Evolutionary conservation across 2,797 vertebrate species (phyloP).

Genomic region (Eurystomus glaucurus): DNA sequence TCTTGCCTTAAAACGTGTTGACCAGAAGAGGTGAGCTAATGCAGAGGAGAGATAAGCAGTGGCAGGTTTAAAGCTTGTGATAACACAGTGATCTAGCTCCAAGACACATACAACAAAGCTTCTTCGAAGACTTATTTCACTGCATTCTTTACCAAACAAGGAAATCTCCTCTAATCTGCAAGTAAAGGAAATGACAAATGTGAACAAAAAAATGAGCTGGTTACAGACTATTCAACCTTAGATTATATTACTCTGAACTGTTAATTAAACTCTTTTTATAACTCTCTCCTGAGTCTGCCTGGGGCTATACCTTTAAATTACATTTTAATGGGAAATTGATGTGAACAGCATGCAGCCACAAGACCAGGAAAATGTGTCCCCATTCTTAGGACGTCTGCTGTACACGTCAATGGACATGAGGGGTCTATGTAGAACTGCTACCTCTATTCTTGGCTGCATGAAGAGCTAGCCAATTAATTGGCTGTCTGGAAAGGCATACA

Average conservation of each 20-base stretch:
- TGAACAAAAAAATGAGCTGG: constrained; percentile 52
- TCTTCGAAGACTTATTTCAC: constrained; percentile 56
- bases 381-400: constrained; percentile 46
- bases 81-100: neutral
- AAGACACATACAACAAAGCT: constrained; percentile 57
- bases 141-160: constrained; percentile 62
- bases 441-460: constrained; percentile 53
- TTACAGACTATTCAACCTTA: constrained; percentile 62
- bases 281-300: constrained; percentile 57
- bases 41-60: neutral
- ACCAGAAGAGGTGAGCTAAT: constrained; percentile 20
- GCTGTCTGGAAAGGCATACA: constrained; percentile 51
- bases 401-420: constrained; percentile 56
- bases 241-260: constrained; percentile 73
- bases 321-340: constrained; percentile 71
- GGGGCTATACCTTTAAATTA: constrained; percentile 77
- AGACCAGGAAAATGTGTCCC: constrained; percentile 51
- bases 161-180: constrained; percentile 67
- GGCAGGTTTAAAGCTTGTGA: neutral
- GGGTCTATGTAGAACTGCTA: constrained; percentile 46
- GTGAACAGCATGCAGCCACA: constrained; percentile 64
- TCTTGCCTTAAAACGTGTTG: neutral
- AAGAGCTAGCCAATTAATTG: constrained; percentile 75
- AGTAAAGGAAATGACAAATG: constrained; percentile 56
- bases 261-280: constrained; percentile 79